Conservation (phyloP, 2,113 vertebrate genomes). For the Rafetus swinhoei region DNA sequence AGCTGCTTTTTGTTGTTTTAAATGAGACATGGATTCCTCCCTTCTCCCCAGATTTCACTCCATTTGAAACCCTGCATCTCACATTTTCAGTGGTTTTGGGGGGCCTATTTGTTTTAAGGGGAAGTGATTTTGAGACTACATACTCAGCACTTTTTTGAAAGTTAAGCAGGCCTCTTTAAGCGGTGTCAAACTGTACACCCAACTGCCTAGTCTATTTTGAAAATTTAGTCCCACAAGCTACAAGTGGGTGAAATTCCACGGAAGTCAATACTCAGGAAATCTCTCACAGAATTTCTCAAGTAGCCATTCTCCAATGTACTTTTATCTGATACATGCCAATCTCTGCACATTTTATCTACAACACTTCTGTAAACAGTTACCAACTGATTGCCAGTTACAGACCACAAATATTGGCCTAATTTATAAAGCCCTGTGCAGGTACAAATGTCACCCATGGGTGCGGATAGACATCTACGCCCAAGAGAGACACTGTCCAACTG, state of each 20-base stretch:
- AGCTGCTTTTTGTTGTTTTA: neutral
- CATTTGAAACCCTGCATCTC: neutral
- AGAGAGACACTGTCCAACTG: too few species aligned
- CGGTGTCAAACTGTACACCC: neutral
- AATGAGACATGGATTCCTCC: neutral
- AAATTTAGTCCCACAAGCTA: neutral
- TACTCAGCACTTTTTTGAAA: neutral
- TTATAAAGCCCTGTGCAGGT: too few species aligned
- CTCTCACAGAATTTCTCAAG: neutral
- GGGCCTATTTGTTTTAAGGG: neutral
- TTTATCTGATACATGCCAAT: neutral
- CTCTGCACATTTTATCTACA: neutral
- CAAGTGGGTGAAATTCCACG: accelerated
- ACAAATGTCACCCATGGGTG: too few species aligned
- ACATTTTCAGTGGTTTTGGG: neutral
- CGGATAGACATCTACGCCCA: too few species aligned
- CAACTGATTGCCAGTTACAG: neutral
- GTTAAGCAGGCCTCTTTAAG: neutral
- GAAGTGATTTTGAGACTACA: accelerated
- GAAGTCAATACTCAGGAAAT: neutral
- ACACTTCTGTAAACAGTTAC: neutral
- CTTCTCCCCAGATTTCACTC: neutral
- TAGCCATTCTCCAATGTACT: accelerated
- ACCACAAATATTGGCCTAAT: neutral
- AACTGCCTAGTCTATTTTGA: neutral